Percentiles rank a stretch among this genome's conserved stretches.
Evolutionary conservation across 2,797 vertebrate genomes (phyloP).

Genomic region (Pteropus rufus): DNA sequence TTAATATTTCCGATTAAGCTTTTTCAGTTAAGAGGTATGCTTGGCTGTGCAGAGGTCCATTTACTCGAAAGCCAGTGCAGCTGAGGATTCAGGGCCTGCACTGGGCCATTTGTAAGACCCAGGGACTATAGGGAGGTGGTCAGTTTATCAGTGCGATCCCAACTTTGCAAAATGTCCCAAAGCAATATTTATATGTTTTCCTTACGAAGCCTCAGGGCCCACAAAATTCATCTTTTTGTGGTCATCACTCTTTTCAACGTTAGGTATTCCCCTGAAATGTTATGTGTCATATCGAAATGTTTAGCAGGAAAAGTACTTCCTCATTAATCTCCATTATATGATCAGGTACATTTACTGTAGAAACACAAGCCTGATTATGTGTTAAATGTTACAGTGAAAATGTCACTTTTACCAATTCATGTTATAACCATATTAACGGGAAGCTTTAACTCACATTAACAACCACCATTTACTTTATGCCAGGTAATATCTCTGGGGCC

Average conservation of each 20-base stretch:
- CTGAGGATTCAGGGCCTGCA: background rate
- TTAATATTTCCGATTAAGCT: conserved; percentile 17
- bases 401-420: background rate
- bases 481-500: background rate
- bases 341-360: background rate
- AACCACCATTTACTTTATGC: background rate
- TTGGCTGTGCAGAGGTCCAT: background rate
- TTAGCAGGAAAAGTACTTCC: background rate
- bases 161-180: background rate
- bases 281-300: background rate
- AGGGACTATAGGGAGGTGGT: fast-evolving
- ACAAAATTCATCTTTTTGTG: background rate
- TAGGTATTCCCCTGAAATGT: background rate
- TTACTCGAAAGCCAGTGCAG: background rate
- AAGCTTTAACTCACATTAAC: background rate
- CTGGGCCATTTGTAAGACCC: background rate
- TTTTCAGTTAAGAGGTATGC: background rate
- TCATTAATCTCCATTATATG: background rate
- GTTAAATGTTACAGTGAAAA: background rate
- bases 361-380: background rate
- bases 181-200: background rate
- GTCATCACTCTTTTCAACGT: background rate
- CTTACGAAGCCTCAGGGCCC: background rate
- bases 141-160: background rate
- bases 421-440: background rate